Evolutionary conservation across 2,888 invertebrate genomes (phyloP).

Genomic region (Syrphus vitripennis): DNA sequence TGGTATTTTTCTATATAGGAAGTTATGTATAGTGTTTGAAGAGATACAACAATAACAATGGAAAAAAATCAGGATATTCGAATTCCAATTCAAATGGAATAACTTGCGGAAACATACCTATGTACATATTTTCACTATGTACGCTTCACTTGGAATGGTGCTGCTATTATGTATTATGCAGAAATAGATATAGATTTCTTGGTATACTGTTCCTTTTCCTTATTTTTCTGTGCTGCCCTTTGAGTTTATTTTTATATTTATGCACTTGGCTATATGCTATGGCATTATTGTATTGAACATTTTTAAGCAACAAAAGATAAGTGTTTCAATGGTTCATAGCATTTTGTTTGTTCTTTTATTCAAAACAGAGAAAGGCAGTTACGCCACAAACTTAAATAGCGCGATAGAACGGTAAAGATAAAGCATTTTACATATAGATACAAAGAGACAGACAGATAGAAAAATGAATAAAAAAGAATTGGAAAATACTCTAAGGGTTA

Average conservation of each 20-base stretch:
- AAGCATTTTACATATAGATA: not conserved
- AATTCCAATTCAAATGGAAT: constrained; percentile 65
- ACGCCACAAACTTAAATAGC: not conserved
- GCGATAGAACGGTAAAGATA: not conserved
- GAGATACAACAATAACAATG: not conserved
- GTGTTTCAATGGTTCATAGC: constrained; percentile 34
- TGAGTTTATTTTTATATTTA: constrained; percentile 36
- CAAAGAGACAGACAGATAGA: not conserved
- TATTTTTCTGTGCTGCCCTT: not conserved
- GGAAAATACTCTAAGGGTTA: constrained; percentile 30
- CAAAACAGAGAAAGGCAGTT: constrained; percentile 52
- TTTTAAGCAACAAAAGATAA: constrained; percentile 51
- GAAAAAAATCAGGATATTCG: constrained; percentile 45
- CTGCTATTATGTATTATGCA: not conserved
- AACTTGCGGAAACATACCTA: constrained; percentile 39
- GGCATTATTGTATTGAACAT: constrained; percentile 53
- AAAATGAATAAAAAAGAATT: constrained; percentile 32
- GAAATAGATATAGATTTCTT: not conserved
- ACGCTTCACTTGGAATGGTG: not conserved
- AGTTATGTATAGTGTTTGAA: not conserved
- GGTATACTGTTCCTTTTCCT: not conserved
- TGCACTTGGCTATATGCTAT: constrained; percentile 24
- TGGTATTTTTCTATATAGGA: not conserved
- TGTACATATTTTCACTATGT: not conserved
- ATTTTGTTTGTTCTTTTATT: constrained; percentile 43